Evolutionary conservation across 2,888 invertebrate genomes (phyloP).

Genomic region (Zelleria hepariella): DNA sequence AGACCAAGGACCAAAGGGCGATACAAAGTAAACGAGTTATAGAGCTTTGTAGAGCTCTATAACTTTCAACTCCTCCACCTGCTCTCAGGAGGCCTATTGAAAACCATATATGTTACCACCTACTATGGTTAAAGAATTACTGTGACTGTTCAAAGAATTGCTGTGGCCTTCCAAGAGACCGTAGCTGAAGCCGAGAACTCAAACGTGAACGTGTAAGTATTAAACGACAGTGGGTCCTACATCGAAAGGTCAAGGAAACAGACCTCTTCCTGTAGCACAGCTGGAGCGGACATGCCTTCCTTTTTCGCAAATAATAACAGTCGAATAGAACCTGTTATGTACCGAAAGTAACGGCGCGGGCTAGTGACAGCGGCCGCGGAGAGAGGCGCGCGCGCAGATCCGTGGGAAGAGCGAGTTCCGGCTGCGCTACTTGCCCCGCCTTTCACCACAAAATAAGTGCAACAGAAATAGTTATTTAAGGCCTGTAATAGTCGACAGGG

Average conservation of each 20-base stretch:
- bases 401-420: slow-evolving; percentile 68
- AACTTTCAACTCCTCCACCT: too few species aligned
- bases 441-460: slow-evolving; percentile 45
- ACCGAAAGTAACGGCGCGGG: slow-evolving; percentile 36
- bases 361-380: slow-evolving; percentile 40
- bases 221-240: not conserved
- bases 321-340: slow-evolving; percentile 31
- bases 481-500: not conserved
- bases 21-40: too few species aligned
- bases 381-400: slow-evolving; percentile 15
- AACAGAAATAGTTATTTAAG: not conserved
- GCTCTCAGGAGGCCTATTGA: too few species aligned
- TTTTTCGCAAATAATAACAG: slow-evolving; percentile 36
- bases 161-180: too few species aligned
- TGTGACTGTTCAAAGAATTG: too few species aligned
- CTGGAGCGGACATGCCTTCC: slow-evolving; percentile 18
- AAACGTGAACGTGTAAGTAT: too few species aligned
- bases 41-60: too few species aligned
- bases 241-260: not conserved
- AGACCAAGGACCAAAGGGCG: too few species aligned
- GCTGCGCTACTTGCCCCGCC: slow-evolving; percentile 66
- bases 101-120: too few species aligned
- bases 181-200: too few species aligned
- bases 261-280: not conserved
- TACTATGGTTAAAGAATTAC: too few species aligned